phyloP scores from a whole-genome alignment of 2,113 vertebrate genomes.

The Castor canadensis region DNA sequence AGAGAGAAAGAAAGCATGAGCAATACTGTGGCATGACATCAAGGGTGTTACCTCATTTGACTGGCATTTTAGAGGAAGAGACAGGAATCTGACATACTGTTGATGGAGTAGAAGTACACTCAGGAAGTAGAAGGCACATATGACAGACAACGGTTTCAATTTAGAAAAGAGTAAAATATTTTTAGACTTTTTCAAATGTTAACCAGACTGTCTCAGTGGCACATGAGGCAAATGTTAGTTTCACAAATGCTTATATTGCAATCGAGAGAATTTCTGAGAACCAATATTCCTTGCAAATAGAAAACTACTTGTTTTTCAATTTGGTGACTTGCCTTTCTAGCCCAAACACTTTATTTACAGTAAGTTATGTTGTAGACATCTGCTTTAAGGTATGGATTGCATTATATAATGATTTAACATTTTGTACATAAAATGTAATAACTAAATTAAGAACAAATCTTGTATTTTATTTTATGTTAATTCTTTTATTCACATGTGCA shows the following conservation, averaged over 20 bases:
- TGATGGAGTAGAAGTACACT: background rate
- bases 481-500: too few species aligned
- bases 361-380: conserved; percentile 18
- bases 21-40: background rate
- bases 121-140: background rate
- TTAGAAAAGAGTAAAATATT: conserved; percentile 40
- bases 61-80: background rate
- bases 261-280: conserved; percentile 56
- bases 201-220: conserved; percentile 23
- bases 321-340: background rate
- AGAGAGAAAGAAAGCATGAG: background rate
- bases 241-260: conserved; percentile 49
- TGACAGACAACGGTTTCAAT: conserved; percentile 16
- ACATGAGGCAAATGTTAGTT: conserved; percentile 44
- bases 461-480: too few species aligned
- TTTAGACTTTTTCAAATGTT: conserved; percentile 61
- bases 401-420: background rate
- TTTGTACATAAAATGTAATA: background rate
- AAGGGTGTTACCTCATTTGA: background rate
- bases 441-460: background rate
- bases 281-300: background rate
- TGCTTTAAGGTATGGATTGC: background rate
- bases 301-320: conserved; percentile 39
- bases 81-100: background rate
- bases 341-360: background rate